Evolutionary conservation across 2,888 invertebrate genomes (phyloP), one percentile per base, ranked within the genome.

Genomic region (Melanostoma mellinum): DNA sequence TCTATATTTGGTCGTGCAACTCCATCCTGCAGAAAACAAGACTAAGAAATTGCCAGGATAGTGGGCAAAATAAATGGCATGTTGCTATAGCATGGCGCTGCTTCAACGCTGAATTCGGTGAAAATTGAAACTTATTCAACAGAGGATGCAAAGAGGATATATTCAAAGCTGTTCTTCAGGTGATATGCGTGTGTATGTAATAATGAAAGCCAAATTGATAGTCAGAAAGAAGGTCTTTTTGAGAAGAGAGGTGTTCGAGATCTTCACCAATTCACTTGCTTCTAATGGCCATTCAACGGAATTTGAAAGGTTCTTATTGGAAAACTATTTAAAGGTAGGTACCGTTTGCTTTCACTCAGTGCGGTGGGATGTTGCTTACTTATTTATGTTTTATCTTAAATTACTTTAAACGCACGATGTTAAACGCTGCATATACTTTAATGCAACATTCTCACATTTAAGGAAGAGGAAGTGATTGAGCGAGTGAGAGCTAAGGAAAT

Each of bases 1-100:
- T 20, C 20, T 20, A 20, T 20, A 20, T 0, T 6, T 6, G 42
- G 40, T 5, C 56, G 9, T 44, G 75, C 30, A 63, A 69, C 63
- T 69, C 42, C 36, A 71, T 76, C 36, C 10, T 42, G 67, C 53
- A 73, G 33, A 38, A 58, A 50, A 76, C 53, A 53, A 20, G n/a
- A 58, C 60, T 71, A 35, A 81, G 67, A 76, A 72, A 76, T 84
- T 65, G 69, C 52, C 55, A 78, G 69, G 63, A 65, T 78, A 73
- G 44, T 44, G 36, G 53, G 38, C n/a, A 53, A 46, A 36, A 65
- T 74, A 79, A 74, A 74, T 77, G 38, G 50, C 53, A 55, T 44
- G 40, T 5, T 4, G 36, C 55, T 60, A 68, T 55, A 55, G 50
- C 20, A 20, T 20, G 9, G 33, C 0, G 0, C 58, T 74, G 33